These are phyloP conservation scores for Epizoanthus ramosus DNA, from an alignment of 92 coral and sea anemone genomes.

Conservation along the genomic window DNA sequence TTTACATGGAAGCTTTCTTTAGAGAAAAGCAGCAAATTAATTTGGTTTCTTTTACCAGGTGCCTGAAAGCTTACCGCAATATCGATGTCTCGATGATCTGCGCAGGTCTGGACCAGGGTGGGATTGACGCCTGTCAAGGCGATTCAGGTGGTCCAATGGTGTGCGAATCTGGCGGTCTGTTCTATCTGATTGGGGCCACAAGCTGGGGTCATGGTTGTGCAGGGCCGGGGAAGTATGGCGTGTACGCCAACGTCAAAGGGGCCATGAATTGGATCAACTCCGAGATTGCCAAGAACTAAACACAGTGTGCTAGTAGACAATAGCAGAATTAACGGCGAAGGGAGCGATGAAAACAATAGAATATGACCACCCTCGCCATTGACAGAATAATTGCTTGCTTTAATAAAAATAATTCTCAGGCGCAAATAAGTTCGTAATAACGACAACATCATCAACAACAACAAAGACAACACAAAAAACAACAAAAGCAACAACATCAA, in stretches of 20 bases:
- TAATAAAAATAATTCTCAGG: too few relatives aligned
- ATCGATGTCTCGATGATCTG: background rate
- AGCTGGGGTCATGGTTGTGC: background rate
- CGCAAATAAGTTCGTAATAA: too few relatives aligned
- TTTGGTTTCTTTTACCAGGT: background rate
- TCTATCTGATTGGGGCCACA: background rate
- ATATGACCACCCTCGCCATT: too few relatives aligned
- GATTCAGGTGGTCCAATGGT: too few relatives aligned
- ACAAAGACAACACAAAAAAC: too few relatives aligned
- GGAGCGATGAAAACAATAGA: too few relatives aligned
- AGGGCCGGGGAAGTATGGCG: background rate
- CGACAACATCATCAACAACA: too few relatives aligned
- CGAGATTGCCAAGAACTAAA: background rate
- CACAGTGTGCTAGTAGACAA: too few relatives aligned
- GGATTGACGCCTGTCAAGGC: too few relatives aligned
- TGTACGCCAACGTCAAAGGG: background rate
- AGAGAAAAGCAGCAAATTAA: background rate
- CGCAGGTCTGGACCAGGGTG: constrained; percentile 1
- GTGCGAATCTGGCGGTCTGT: background rate
- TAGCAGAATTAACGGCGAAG: too few relatives aligned
- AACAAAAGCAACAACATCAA: too few relatives aligned
- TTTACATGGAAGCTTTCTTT: background rate
- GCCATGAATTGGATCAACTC: background rate
- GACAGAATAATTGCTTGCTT: too few relatives aligned
- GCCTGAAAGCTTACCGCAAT: background rate